Conservation (phyloP, 1,140 invertebrate genomes). For the Oppia nitens region DNA sequence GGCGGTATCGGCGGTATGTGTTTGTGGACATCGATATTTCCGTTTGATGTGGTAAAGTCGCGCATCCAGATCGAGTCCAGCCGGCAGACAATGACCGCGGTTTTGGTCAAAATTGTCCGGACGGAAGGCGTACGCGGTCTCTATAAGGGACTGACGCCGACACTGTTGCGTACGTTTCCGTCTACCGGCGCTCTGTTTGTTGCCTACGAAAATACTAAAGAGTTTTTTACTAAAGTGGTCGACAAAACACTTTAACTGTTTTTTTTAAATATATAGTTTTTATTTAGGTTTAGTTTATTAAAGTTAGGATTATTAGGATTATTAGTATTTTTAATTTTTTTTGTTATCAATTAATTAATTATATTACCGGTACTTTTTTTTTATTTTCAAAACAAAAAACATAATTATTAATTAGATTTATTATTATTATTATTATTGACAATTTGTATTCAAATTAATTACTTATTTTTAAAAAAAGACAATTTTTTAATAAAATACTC, state of each 20-base stretch:
- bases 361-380: too few species aligned
- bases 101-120: slow-evolving; percentile 49
- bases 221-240: slow-evolving; percentile 7
- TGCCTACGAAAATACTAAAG: slow-evolving; percentile 50
- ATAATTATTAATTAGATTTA: too few species aligned
- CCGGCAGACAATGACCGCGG: slow-evolving; percentile 40
- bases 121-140: slow-evolving; percentile 52
- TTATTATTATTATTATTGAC: too few species aligned
- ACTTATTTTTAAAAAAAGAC: too few species aligned
- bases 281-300: too few species aligned
- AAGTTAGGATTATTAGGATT: too few species aligned
- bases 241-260: not conserved
- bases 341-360: too few species aligned
- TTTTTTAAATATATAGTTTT: too few species aligned
- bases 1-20: slow-evolving; percentile 63
- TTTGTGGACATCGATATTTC: slow-evolving; percentile 72
- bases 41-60: slow-evolving; percentile 75
- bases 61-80: slow-evolving; percentile 57
- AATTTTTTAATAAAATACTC: too few species aligned
- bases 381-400: too few species aligned
- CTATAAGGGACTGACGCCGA: slow-evolving; percentile 51
- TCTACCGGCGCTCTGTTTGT: slow-evolving; percentile 76
- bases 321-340: too few species aligned
- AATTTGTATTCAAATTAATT: too few species aligned
- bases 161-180: slow-evolving; percentile 67